Evolutionary conservation across 2,888 invertebrate genomes (phyloP), one percentile per base, ranked within the genome.

Genomic region (Oscheius myriophilus): DNA sequence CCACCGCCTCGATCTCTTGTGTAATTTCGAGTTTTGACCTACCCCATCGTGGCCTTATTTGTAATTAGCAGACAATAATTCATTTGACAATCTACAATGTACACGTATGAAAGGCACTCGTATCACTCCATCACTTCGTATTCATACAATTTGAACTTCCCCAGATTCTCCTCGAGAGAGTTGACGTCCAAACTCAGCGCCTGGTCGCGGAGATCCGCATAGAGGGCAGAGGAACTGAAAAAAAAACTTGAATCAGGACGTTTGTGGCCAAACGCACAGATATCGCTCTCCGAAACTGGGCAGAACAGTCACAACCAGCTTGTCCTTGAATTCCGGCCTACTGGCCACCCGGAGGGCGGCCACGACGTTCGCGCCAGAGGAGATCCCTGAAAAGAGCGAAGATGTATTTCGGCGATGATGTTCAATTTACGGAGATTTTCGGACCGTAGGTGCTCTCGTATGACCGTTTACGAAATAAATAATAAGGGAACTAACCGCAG

Each of bases 281-380:
- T 85, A 85, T 54, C 85, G 75, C 68, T 85, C 85, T 62, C 85
- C 85, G 61, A 81, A 85, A 55, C 81, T 81, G 39, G 85, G 83
- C 41, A 85, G 69, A 1, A 81, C 83, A 14, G 85, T 85, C 9
- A 85, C 84, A 62, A 85, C 76, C 14, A 85, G 71, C 57, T 85
- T 84, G 51, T 81, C 82, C 33, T 54, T 73, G 78, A 79, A 82
- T 49, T 81, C 84, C 14, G 82, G 81, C 23, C 80, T 69, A 33
- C 73, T 64, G 4, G 82, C 85, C 0, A 85, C 46, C 16, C 76
- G 72, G 12, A 83, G 51, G 16, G 84, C 82, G 9, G 84, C 85
- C 45, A 70, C 69, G 18, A 84, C 82, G 63, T 84, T 84, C 2
- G 84, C 85, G 18, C 85, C 85, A 49, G 82, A 77, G 12, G 84